A percentile compares a stretch with the other conserved stretches of the same genome.
These are phyloP conservation scores for Miniopterus natalensis DNA, from an alignment of 2,113 vertebrate genomes.

Conservation along the genomic window DNA sequence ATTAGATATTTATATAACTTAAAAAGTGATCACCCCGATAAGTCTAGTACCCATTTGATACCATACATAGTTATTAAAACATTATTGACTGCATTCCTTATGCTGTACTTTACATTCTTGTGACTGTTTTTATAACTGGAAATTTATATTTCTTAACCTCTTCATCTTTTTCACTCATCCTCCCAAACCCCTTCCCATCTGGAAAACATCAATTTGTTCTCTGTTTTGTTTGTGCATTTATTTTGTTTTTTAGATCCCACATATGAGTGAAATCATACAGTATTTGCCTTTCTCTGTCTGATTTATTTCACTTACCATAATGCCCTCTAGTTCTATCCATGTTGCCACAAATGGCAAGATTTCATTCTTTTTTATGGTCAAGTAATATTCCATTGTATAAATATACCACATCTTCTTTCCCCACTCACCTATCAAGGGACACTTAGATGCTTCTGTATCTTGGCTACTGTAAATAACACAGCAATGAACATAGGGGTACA, in stretches of 20 bases:
- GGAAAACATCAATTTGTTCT: neutral
- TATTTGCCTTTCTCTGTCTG: neutral
- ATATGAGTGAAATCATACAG: neutral
- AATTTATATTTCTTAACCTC: neutral
- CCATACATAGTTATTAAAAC: neutral
- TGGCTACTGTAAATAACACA: neutral
- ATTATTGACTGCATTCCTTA: neutral
- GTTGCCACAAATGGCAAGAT: neutral
- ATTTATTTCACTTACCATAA: neutral
- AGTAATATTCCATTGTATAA: neutral
- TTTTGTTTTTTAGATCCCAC: neutral
- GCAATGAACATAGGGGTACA: neutral
- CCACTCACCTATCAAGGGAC: neutral
- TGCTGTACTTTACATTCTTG: neutral
- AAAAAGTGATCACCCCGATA: neutral
- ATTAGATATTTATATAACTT: neutral
- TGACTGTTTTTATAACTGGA: neutral
- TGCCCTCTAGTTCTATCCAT: neutral
- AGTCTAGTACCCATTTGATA: neutral
- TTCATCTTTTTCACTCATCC: neutral
- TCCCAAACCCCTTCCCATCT: neutral
- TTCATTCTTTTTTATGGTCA: neutral
- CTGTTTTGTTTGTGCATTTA: neutral
- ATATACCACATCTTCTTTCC: neutral
- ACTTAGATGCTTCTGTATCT: neutral